Evolutionary conservation across 2,888 invertebrate species (phyloP).

Genomic region (Cyclophora albipunctata): DNA sequence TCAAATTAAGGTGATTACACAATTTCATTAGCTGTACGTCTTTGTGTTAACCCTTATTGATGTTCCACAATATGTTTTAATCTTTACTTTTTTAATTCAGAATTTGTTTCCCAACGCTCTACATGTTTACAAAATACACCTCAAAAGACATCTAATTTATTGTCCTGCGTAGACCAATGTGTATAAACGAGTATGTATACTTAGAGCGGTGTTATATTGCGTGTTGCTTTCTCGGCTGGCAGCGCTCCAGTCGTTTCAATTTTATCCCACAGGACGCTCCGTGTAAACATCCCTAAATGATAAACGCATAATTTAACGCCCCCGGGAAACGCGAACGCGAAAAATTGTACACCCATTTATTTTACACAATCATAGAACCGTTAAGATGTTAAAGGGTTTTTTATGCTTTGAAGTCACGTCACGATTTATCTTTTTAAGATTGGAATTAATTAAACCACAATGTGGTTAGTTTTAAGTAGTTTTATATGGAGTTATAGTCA

Average conservation of each 20-base stretch:
- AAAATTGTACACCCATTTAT: slow-evolving; percentile 64
- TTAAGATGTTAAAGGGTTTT: slow-evolving; percentile 49
- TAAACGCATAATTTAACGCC: slow-evolving; percentile 72
- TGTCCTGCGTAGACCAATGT: too few species aligned
- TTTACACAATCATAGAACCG: slow-evolving; percentile 51
- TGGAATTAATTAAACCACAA: slow-evolving; percentile 21
- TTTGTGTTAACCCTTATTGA: too few species aligned
- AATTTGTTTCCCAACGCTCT: too few species aligned
- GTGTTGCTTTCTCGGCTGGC: slow-evolving; percentile 46
- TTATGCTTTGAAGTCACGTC: slow-evolving; percentile 9
- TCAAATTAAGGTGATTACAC: too few species aligned
- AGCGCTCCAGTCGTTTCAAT: slow-evolving; percentile 71
- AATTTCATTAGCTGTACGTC: too few species aligned
- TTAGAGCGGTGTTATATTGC: slow-evolving; percentile 13
- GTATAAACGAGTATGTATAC: too few species aligned
- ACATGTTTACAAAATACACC: too few species aligned
- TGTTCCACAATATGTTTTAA: too few species aligned
- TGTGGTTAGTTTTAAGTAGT: slow-evolving; percentile 25
- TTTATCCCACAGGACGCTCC: slow-evolving; percentile 57
- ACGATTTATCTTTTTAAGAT: slow-evolving; percentile 12
- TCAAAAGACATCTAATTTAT: too few species aligned
- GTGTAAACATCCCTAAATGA: slow-evolving; percentile 72
- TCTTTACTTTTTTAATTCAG: too few species aligned
- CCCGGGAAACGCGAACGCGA: slow-evolving; percentile 55
- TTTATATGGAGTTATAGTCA: slow-evolving; percentile 37